Evolutionary conservation across 2,113 vertebrate genomes (phyloP).

Genomic region (Engraulis encrasicolus): DNA sequence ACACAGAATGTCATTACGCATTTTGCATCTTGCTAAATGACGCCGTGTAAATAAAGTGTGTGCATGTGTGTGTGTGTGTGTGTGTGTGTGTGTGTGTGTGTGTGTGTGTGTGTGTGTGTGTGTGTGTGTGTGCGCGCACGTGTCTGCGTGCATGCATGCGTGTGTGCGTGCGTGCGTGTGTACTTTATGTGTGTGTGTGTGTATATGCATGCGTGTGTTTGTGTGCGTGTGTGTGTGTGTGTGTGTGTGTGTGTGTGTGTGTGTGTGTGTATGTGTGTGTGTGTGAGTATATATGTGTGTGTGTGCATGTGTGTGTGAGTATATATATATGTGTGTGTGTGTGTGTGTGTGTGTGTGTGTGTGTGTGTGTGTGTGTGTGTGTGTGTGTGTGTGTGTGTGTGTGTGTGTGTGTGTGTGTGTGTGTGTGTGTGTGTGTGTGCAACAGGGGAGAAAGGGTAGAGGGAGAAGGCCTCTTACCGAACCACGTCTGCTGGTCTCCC

Average conservation of each 20-base stretch:
- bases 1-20: too few relatives aligned
- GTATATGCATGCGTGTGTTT: too few relatives aligned
- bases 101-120: neutral
- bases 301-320: neutral
- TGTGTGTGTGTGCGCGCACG: constrained; percentile 7
- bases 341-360: neutral
- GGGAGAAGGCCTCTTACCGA: too few relatives aligned
- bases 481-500: too few relatives aligned
- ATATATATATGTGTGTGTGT: neutral
- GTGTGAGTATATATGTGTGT: too few relatives aligned
- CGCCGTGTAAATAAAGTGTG: too few relatives aligned
- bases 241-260: neutral
- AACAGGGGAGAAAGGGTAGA: too few relatives aligned
- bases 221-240: neutral
- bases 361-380: neutral
- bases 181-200: neutral
- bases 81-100: neutral
- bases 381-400: neutral
- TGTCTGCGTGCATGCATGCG: too few relatives aligned
- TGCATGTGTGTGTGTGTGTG: neutral
- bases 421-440: neutral
- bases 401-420: neutral
- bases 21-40: too few relatives aligned
- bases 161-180: neutral
- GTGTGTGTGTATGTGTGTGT: constrained; percentile 7